Base-by-base conservation (phyloP, 2,888 invertebrate genomes). In the Calameuta filiformis region DNA sequence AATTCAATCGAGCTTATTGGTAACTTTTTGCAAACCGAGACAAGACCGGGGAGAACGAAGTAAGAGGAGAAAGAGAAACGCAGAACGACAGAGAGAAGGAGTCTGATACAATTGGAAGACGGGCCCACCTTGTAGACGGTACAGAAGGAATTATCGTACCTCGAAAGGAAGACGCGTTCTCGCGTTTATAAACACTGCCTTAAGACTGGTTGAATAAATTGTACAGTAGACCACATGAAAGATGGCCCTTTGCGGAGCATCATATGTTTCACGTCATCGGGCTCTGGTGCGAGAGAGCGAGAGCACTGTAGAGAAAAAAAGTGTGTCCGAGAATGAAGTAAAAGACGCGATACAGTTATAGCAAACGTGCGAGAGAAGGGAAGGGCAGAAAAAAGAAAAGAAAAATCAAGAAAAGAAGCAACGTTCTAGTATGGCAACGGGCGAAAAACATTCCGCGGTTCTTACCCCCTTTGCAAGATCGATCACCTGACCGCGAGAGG, bases 1-100 rank as follows among this genome's bases (percentile, higher is more conserved):
- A 75, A 77, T 71, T 31, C 12, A 31, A 12, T 15, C 15, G 31
- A 69, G 71, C 71, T 30, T 33, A 33, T 33, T 6, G 33, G 31
- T 31, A 71, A 71, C 33, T 71, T 31, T 6, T 31, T 31, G 15
- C 9, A 15, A 31, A 71, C 3, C 33, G 31, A 15, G 12, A 71
- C 71, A 23, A 31, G 71, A 40, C 35, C 73, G 69, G 35, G 35
- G 77, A 40, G 69, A 77, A 80, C 79, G 73, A 80, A 73, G 75
- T 56, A 76, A 74, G 69, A 78, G 71, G n/a, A 69, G 75, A 68
- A 69, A 31, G 71, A 34, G 68, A 23, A 23, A 56, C 56, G 23
- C 23, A 56, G 56, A 56, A 6, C 56, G 56, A 56, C 56, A 9
- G 56, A 6, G 56, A 6, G 56, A 23, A 15, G 56, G 0, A 35